These are phyloP conservation scores for Fulica atra DNA, from an alignment of 2,113 vertebrate genomes.

Conservation along the genomic window DNA sequence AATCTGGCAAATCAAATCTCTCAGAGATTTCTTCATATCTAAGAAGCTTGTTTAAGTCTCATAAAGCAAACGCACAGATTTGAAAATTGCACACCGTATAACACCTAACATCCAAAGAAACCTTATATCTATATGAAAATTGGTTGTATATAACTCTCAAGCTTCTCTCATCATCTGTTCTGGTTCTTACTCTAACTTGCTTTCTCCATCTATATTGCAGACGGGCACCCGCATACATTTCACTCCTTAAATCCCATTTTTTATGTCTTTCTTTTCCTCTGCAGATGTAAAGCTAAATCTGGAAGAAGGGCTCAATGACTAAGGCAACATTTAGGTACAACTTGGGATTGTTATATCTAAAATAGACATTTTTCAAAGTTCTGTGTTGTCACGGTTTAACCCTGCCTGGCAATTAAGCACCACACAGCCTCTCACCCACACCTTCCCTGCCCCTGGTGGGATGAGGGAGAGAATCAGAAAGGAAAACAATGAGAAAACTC, in stretches of 20 bases:
- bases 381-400: not conserved
- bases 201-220: not conserved
- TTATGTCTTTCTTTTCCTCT: not conserved
- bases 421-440: not conserved
- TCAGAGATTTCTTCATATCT: slow-evolving; percentile 90
- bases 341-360: not conserved
- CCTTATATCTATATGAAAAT: not conserved
- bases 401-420: not conserved
- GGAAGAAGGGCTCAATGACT: not conserved
- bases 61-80: not conserved
- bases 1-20: slow-evolving; percentile 90
- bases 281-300: not conserved
- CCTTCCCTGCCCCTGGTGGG: fast-evolving
- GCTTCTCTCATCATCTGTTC: not conserved
- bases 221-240: not conserved
- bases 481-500: not conserved
- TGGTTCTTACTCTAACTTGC: not conserved
- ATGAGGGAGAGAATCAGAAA: not conserved
- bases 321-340: not conserved
- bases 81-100: not conserved
- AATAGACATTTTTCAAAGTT: not conserved
- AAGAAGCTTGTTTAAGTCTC: slow-evolving; percentile 88
- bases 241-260: not conserved
- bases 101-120: not conserved
- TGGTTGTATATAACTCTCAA: not conserved